Evolutionary conservation across 2,888 invertebrate species (phyloP), one percentile per base, ranked within the genome.

Genomic region (Pseudoips prasinana): DNA sequence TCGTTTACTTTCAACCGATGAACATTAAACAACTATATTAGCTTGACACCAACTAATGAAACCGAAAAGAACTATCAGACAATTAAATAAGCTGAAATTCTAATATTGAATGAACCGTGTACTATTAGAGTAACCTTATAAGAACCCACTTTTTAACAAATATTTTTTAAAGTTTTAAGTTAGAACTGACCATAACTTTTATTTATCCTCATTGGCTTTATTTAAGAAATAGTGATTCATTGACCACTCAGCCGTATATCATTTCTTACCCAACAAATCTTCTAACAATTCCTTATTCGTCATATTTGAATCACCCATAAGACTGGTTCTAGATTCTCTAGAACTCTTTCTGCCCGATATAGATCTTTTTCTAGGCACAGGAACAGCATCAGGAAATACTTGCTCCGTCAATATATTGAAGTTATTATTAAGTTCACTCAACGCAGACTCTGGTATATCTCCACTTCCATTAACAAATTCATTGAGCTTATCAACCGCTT

Each of bases 401-500:
- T 80, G 77, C 1, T 84, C 76, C 0, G 80, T 70, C 18, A 88
- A 48, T 51, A 74, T 73, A 59, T 86, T 80, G 27, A 87, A 84
- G 42, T 87, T 86, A 46, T 87, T 83, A 46, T 88, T 86, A 19
- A 88, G 41, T 39, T 86, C 86, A 8, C 50, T 51, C 5, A 86
- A 65, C 10, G 84, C 59, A 11, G 72, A 65, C 11, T 71, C 59
- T 0, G 84, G 76, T 28, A 87, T 73, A 11, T 79, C 81, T 0
- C 65, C 68, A 10, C 66, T 66, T 1, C 58, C 55, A 26, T 71
- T 84, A 1, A 91, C 78, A 38, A 82, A 76, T 5, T 87, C 76
- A 41, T 90, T 90, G 7, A 90, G 72, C 55, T 83, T 83, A 51
- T 90, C 90, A 0, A 90, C 89, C 23, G 82, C 83, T 58, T 88